Base-by-base conservation (phyloP, 2,888 invertebrate genomes). In the Homarus gammarus region DNA sequence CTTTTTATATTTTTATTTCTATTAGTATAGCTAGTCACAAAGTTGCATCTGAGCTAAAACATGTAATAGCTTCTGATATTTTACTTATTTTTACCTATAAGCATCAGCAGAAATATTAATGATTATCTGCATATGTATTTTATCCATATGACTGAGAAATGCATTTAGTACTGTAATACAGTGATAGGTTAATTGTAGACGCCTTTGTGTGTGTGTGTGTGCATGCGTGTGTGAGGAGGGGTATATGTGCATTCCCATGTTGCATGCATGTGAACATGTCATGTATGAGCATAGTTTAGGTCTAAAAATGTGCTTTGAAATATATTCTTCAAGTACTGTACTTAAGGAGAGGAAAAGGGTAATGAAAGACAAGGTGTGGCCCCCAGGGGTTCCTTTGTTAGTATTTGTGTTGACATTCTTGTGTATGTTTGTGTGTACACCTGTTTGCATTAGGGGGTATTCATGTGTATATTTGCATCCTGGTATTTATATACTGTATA, bases 21-120 rank as follows among this genome's bases (percentile, higher is more conserved):
- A 75, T 75, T 75, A 75, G 44, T 75, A 75, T 75, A 44, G 75
- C 75, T 75, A 75, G 75, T 75, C 75, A 75, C 75, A 75, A n/a
- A 36, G 15, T 36, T 44, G 38, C 38, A 27, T 27, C 27, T n/a
- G 8, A 27, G 44, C 27, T 75, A 38, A 38, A 70, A 18, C 0
- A 12, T 36, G 33, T 31, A 15, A 10, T 10, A 31, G 70, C 31
- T 31, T 68, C 22, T 70, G 33, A 70, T 73, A 8, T 12, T 38
- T 38, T 73, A n/a, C 73, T 38, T 0, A 73, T 40, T 44, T 6
- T n/a, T n/a, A n/a, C 15, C 15, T 44, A n/a, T 22, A 40, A 75
- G 15, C 18, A n/a, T 2, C 40, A 75, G 0, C 5, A 27, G 40
- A 73, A 38, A 0, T 33, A 22, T n/a, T n/a, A n/a, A n/a, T n/a